Evolutionary conservation across 2,888 invertebrate species (phyloP).

Genomic region (Sinelater perroti): DNA sequence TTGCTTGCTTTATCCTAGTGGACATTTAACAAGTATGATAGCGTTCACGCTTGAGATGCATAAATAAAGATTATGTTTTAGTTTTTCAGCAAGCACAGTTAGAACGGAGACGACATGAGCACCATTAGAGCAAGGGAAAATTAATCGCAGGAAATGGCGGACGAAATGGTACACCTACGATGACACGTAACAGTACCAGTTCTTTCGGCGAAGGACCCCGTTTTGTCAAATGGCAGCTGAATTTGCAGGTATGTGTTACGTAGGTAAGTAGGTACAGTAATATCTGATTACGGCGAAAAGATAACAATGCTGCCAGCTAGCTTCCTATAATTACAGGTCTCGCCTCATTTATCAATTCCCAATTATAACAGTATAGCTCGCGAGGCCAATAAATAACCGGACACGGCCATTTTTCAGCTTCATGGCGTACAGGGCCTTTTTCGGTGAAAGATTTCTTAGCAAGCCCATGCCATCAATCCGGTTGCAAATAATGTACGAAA

Average conservation of each 20-base stretch:
- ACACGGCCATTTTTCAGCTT: conserved; percentile 2
- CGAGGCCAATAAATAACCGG: conserved; percentile 10
- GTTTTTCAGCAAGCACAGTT: too few species aligned
- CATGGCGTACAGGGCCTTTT: conserved; percentile 1
- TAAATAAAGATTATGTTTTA: too few species aligned
- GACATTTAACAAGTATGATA: too few species aligned
- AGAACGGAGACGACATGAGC: too few species aligned
- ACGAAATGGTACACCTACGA: too few species aligned
- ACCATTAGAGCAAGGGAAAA: too few species aligned
- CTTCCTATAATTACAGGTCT: conserved; percentile 5
- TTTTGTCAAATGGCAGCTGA: conserved; percentile 3
- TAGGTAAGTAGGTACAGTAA: conserved; percentile 19
- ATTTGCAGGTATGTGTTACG: conserved; percentile 7
- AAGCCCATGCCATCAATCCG: conserved; percentile 17
- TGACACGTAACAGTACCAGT: too few species aligned
- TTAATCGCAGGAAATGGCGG: too few species aligned
- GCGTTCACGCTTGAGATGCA: too few species aligned
- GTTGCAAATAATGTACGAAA: conserved; percentile 26
- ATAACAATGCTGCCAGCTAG: conserved; percentile 9
- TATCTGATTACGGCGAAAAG: conserved; percentile 20
- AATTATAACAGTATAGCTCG: conserved; percentile 12
- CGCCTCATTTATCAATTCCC: conserved; percentile 14
- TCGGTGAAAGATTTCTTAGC: conserved; percentile 18
- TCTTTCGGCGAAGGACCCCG: too few species aligned
- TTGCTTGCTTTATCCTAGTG: too few species aligned